Evolutionary conservation across 2,113 vertebrate species (phyloP), one percentile per base, ranked within the genome.

Genomic region (Gallinago undulata): DNA sequence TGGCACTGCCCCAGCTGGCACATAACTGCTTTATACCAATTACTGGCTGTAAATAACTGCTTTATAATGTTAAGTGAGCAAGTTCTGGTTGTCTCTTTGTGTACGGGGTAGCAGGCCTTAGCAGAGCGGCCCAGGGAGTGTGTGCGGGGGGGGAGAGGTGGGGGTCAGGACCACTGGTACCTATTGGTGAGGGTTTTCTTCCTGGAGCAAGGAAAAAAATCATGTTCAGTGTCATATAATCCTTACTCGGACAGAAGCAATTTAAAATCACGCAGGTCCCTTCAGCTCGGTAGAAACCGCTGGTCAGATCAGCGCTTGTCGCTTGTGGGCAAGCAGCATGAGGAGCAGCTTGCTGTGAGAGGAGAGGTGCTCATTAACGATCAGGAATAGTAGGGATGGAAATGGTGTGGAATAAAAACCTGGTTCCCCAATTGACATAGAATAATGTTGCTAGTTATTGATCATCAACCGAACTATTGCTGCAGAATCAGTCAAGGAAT

Each of bases 71-170:
- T 39, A 9, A 64, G 13, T 0, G 8, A 37, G 19, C 28, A 11
- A 66, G 23, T 35, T 57, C 25, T 13, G 16, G 10, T 43, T 64
- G 24, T 51, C 6, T 43, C 22, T 53, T 9, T 41, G 24, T 13
- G 35, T 17, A n/a, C 10, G 15, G 16, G 24, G 28, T 12, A 22
- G 11, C 3, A 2, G 5, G 5, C 18, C 17, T 19, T 21, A 9
- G 27, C 3, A 3, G 23, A 59, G n/a, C 3, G 3, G 23, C 43
- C 11, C 1, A 4, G 10, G 45, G 14, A 66, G 15, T 25, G 14
- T 15, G 1, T 16, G 22, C 1, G 0, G 5, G 28, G 28, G 19
- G 3, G 3, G 14, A 17, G 24, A 70, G 28, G 6, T 35, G 24
- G 8, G 22, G 6, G 14, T 15, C 3, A 3, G 24, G 6, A 17